Evolutionary conservation across 2,113 vertebrate genomes (phyloP), one percentile per base, ranked within the genome.

Genomic region (Entosphenus tridentatus): DNA sequence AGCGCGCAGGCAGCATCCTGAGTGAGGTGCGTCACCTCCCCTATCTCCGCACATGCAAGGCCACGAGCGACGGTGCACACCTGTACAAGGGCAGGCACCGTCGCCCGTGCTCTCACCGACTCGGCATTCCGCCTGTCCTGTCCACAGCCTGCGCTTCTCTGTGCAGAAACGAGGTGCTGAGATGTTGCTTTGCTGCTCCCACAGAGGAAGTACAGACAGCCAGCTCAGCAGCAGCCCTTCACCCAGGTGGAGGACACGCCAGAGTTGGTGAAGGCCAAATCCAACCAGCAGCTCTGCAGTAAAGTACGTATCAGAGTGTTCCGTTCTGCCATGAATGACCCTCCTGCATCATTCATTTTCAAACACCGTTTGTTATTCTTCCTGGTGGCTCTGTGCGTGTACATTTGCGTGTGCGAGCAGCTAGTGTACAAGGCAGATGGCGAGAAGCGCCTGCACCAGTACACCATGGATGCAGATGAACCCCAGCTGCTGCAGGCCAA

Each of bases 401-500:
- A 16, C 21, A 21, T 65, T n/a, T 65, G 62, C 10, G 8, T 65
- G 8, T 65, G 21, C 10, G 62, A 65, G 21, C 62, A 65, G 62
- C 62, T 9, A 10, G n/a, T 65, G 62, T 65, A 65, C 62, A 65
- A 65, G 62, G 62, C 62, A 9, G 62, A 65, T 77, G 84, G 88
- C 56, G 85, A 91, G 73, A 79, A 85, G 76, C 68, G 82, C 67
- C 82, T 87, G 73, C 88, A 95, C 76, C 91, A 90, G 73, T 96
- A 96, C 73, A 83, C 79, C 68, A 78, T 96, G 72, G 87, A 89
- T 59, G 80, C 81, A 11, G 90, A 98, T 73, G 67, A 85, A 2
- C 93, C 93, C 1, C 83, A 87, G 74, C 82, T 96, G 57, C 76
- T 90, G 10, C 92, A 95, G 76, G 92, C 93, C 73, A 89, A 76